phyloP scores from a whole-genome alignment of 1,140 invertebrate species.

The Drosophila kohkoa region DNA sequence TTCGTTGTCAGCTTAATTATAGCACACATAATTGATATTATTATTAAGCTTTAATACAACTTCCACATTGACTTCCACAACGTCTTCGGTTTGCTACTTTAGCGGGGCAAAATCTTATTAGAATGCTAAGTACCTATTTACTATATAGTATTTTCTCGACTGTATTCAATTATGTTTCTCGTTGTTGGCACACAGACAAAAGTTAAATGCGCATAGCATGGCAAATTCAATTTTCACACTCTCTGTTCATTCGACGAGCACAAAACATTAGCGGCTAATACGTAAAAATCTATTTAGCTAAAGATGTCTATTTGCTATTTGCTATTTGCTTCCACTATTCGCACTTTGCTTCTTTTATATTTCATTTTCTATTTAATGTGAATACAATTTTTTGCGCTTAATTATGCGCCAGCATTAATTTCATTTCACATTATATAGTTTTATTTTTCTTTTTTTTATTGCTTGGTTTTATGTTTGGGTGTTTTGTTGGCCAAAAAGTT shows the following conservation, averaged over 20 bases:
- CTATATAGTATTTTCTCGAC: neutral
- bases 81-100: too few species aligned
- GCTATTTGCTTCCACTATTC: neutral
- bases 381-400: constrained; percentile 71
- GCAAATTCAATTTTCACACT: neutral
- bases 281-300: neutral
- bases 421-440: constrained; percentile 35
- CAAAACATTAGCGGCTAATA: neutral
- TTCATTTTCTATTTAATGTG: constrained; percentile 29
- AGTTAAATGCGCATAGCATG: neutral
- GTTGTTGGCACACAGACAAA: neutral
- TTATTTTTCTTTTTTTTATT: neutral
- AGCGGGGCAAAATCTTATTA: too few species aligned
- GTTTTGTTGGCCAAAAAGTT: constrained; percentile 5
- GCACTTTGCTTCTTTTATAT: constrained; percentile 42
- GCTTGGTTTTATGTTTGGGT: neutral
- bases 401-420: constrained; percentile 69
- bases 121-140: too few species aligned
- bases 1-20: too few species aligned
- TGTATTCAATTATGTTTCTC: neutral
- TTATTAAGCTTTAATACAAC: too few species aligned
- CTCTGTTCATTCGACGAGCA: too few species aligned
- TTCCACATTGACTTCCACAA: too few species aligned
- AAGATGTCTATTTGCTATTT: neutral
- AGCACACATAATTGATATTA: too few species aligned